Evolutionary conservation across 2,797 vertebrate genomes (phyloP).

Genomic region (Numenius phaeopus): DNA sequence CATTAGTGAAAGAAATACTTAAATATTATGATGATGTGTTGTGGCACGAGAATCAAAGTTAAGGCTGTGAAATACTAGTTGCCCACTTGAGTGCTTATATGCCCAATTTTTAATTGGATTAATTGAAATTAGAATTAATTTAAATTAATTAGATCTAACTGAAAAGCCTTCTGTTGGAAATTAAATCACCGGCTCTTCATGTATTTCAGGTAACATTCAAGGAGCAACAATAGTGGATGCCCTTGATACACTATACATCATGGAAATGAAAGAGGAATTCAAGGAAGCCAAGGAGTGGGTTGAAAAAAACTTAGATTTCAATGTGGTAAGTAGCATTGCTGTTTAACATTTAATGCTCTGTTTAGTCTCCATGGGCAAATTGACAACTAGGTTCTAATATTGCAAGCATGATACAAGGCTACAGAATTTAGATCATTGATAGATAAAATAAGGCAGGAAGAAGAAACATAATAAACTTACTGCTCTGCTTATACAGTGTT

Average conservation of each 20-base stretch:
- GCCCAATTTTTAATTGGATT: background rate
- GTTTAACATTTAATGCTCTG: background rate
- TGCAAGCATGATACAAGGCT: background rate
- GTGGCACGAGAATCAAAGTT: background rate
- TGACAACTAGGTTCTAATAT: background rate
- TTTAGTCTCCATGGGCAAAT: background rate
- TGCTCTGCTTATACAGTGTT: background rate
- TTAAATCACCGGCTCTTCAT: background rate
- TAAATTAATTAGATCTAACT: slow-evolving; percentile 4
- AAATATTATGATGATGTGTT: background rate
- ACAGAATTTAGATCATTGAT: background rate
- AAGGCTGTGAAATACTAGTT: slow-evolving; percentile 1
- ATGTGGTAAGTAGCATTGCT: slow-evolving; percentile 86
- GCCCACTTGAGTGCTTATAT: background rate
- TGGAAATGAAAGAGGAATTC: slow-evolving; percentile 97
- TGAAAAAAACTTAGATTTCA: slow-evolving; percentile 95
- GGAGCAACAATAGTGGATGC: slow-evolving; percentile 98
- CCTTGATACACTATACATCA: slow-evolving; percentile 94
- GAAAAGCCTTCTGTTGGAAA: background rate
- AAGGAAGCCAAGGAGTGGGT: slow-evolving; percentile 94
- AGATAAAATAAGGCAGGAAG: background rate
- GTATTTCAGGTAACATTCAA: slow-evolving; percentile 91
- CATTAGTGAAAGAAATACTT: background rate
- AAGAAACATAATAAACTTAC: background rate
- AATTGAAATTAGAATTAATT: slow-evolving; percentile 12